Evolutionary conservation across 2,888 invertebrate genomes (phyloP), one percentile per base, ranked within the genome.

Genomic region (Cyclophora punctaria): DNA sequence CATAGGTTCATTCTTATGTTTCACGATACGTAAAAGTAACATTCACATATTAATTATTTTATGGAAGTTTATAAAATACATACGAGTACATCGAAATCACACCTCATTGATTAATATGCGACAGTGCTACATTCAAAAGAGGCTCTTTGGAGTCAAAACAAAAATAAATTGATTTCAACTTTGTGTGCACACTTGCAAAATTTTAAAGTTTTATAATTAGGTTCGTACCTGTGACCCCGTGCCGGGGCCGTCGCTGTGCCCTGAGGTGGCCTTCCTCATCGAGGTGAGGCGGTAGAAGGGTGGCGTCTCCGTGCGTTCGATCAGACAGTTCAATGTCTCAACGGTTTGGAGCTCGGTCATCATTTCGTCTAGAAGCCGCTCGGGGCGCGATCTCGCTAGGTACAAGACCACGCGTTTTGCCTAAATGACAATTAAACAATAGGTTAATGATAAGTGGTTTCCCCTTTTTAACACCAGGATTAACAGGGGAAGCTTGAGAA

Each of bases 291-390:
- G 92, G 84, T 98, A 99, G 88, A 98, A 99, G 3, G 99, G 99
- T 35, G 99, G 98, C 0, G 98, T 98, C 89, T 99, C 98, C 0
- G 98, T 98, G 55, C 99, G 91, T 80, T 99, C 98, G 63, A 99
- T 97, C 61, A 96, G 91, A 78, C 98, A 98, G 84, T 97, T 98
- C 49, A 98, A 90, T 0, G 98, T 97, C 86, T 98, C 98, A 34
- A 98, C 98, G 0, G 98, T 98, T 87, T 98, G 98, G 59, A 99
- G 89, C 82, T 99, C 99, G 34, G 95, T 94, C 96, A 99, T 97
- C 91, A 99, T 93, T 84, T 99, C 98, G 74, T 99, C 98, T 35
- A 99, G 91, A 7, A 99, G 91, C 37, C 97, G 92, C 75, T 97
- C 97, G 0, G 98, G 96, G 53, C 96, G 93, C 0, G 98, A 95